phyloP scores from a whole-genome alignment of 2,797 vertebrate genomes.

The Mergus octosetaceus region DNA sequence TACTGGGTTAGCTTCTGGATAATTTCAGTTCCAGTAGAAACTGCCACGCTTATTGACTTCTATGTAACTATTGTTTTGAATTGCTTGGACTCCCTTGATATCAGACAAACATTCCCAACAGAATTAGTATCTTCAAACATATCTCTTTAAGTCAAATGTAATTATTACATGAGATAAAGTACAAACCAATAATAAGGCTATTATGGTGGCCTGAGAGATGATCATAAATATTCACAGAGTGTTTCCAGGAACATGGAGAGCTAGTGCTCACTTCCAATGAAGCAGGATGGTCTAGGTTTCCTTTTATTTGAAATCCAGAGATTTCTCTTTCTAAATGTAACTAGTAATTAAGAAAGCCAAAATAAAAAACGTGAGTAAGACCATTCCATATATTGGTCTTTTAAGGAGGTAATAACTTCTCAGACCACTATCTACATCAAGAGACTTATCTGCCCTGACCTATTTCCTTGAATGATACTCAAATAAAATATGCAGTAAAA shows the following conservation, averaged over 20 bases:
- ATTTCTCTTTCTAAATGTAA: not conserved
- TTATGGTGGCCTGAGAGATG: not conserved
- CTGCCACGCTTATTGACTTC: not conserved
- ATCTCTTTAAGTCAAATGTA: not conserved
- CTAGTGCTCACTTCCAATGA: not conserved
- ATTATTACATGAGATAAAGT: not conserved
- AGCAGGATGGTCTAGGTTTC: not conserved
- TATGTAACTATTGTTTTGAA: not conserved
- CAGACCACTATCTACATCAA: not conserved
- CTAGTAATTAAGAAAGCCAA: not conserved
- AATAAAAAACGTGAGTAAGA: not conserved
- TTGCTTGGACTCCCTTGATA: not conserved
- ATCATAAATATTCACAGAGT: not conserved
- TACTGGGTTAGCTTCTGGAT: not conserved
- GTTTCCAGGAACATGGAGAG: not conserved
- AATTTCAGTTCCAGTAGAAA: not conserved
- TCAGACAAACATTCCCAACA: not conserved
- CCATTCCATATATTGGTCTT: not conserved
- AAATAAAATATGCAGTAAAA: conserved; percentile 7
- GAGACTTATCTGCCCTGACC: not conserved
- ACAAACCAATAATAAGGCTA: not conserved
- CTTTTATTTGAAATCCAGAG: not conserved
- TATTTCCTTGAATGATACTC: not conserved
- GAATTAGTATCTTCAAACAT: not conserved
- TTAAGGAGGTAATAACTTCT: not conserved